Conservation (phyloP, 1,140 invertebrate genomes). For the Holcopasites calliopsidis region DNA sequence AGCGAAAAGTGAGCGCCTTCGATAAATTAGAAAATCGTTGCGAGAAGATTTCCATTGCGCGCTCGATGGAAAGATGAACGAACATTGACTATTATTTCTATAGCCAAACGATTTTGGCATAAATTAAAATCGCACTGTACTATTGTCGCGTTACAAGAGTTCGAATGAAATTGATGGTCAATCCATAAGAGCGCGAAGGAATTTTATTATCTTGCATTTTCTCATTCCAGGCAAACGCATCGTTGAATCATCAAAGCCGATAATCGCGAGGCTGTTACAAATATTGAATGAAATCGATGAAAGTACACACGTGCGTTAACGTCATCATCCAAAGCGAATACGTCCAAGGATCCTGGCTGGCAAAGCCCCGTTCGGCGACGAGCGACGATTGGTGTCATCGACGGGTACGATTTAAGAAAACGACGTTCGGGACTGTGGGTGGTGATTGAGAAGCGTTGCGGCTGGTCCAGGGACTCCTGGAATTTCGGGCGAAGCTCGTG, state of each 20-base stretch:
- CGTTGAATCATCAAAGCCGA: not conserved
- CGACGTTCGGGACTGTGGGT: conserved; percentile 41
- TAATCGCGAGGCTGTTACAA: not conserved
- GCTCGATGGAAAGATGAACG: too few relatives aligned
- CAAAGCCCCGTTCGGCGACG: not conserved
- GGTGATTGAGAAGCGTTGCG: conserved; percentile 27
- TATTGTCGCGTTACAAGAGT: too few relatives aligned
- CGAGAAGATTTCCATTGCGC: too few relatives aligned
- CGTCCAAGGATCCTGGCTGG: too few relatives aligned
- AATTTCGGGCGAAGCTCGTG: conserved; percentile 23
- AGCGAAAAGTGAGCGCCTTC: not conserved
- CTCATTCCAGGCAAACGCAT: not conserved
- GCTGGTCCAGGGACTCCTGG: conserved; percentile 44
- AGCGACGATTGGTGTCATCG: conserved; percentile 29
- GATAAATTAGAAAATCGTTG: too few relatives aligned
- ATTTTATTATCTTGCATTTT: too few relatives aligned
- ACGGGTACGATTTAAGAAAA: conserved; percentile 54
- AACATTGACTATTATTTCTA: too few relatives aligned
- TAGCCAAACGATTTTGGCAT: too few relatives aligned
- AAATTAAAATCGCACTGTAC: too few relatives aligned
- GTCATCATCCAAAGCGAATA: not conserved
- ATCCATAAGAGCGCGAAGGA: not conserved
- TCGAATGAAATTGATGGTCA: not conserved
- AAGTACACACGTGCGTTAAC: not conserved
- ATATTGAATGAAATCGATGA: conserved; percentile 21